Conservation (phyloP, 2,888 invertebrate genomes). For the Gerris lacustris region DNA sequence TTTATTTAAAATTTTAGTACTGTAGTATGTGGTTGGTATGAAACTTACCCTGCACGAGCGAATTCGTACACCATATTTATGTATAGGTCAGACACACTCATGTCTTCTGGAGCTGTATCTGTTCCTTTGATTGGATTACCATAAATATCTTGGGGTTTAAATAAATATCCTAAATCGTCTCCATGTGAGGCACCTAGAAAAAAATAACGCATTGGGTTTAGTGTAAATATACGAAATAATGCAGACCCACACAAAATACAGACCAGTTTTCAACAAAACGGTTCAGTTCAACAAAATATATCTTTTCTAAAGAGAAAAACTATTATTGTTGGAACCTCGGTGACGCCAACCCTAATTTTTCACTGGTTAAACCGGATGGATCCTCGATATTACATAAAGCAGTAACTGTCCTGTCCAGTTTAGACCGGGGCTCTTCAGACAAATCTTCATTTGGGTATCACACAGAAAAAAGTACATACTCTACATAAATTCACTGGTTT, state of each 20-base stretch:
- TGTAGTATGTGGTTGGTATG: not conserved
- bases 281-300: too few species aligned
- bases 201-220: not conserved
- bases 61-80: slow-evolving; percentile 56
- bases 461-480: too few species aligned
- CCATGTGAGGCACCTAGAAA: slow-evolving; percentile 42
- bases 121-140: slow-evolving; percentile 37
- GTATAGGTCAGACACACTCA: slow-evolving; percentile 51
- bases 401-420: too few species aligned
- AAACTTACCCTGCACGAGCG: slow-evolving; percentile 42
- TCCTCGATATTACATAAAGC: too few species aligned
- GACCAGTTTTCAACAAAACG: too few species aligned
- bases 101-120: slow-evolving; percentile 43
- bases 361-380: too few species aligned
- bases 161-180: slow-evolving; percentile 59
- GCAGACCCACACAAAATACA: slow-evolving; percentile 5
- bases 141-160: slow-evolving; percentile 33
- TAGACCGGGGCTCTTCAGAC: too few species aligned
- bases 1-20: not conserved
- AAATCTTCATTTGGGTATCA: too few species aligned
- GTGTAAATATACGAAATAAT: not conserved
- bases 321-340: too few species aligned
- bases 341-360: too few species aligned
- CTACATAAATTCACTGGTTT: too few species aligned
- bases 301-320: too few species aligned